Base-by-base conservation (phyloP, 1,140 invertebrate species). In the Temnothorax longispinosus region DNA sequence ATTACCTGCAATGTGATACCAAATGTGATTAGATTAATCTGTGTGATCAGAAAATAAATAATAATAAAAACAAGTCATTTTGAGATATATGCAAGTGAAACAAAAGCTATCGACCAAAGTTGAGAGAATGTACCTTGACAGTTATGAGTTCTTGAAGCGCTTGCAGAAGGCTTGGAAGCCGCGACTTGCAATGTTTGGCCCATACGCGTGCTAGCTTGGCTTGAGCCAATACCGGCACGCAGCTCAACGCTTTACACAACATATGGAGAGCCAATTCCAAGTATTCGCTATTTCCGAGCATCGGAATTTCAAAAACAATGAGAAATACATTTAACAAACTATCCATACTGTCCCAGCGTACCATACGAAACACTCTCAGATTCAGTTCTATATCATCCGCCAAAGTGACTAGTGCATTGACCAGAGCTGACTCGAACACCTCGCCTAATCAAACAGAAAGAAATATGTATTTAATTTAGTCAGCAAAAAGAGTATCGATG, bases 71-170 rank as follows among this genome's bases (percentile, higher is more conserved):
- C 5, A 44, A 13, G 11, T 50, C 1, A 4, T 21, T 21, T 27
- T 47, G 5, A 18, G 11, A 32, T 11, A 1, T 8, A 27, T 18
- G 0, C 0, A 32, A 32, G 38, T 13, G 13, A 54, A 47, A 71
- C 32, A 18, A 58, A 38, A 18, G 6, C 8, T 50, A 50, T 86
- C 3, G 4, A 50, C 13, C 13, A 38, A 35, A 21, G 4, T 62
- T 1, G 21, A 11, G 32, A 84, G 8, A 41, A 50, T 8, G 38
- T 86, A 95, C 94, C 92, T 96, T 96, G 4, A 97, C 95, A 1
- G 98, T 99, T 78, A 99, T 98, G 18, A 99, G 96, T 93, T 99
- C 98, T 92, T 99, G 98, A 1, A 99, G 95, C 38, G 97, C 97
- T 92, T 98, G 97, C 47, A 99, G 94, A 87, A 99, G 96, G 78